A percentile compares a stretch with the other conserved stretches of the same genome.
Evolutionary conservation across 2,797 vertebrate genomes (phyloP).

Genomic region (Rhinoraja longicauda): DNA sequence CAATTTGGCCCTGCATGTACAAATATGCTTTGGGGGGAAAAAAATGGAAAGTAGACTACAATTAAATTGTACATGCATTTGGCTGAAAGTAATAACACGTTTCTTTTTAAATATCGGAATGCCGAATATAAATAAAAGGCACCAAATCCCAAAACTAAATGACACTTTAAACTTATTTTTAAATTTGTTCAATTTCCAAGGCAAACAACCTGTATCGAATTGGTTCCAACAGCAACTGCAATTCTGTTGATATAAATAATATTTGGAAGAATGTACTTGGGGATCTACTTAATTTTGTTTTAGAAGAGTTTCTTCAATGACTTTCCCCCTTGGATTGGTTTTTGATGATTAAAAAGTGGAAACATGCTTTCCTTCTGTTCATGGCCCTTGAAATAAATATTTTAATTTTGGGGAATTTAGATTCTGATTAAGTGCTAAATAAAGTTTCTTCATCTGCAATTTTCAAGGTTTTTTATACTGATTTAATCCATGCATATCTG

Average conservation of each 20-base stretch:
- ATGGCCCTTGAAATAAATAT: not conserved
- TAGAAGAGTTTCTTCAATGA: not conserved
- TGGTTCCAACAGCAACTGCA: not conserved
- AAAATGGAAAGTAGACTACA: not conserved
- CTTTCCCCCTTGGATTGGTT: not conserved
- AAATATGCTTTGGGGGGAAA: not conserved
- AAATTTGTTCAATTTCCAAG: not conserved
- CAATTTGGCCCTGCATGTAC: not conserved
- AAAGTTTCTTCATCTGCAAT: not conserved
- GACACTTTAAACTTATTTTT: not conserved
- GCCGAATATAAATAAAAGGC: not conserved
- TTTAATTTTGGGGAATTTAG: not conserved
- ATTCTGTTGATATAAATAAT: slow-evolving; percentile 10
- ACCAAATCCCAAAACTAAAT: not conserved
- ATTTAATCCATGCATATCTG: not conserved
- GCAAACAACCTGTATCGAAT: not conserved
- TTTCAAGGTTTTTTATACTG: not conserved
- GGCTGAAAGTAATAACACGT: not conserved
- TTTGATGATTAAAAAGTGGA: not conserved
- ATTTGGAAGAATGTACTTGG: not conserved
- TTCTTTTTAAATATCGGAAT: not conserved
- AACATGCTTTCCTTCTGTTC: not conserved
- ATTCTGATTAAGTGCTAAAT: not conserved
- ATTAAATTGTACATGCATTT: not conserved
- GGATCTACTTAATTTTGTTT: not conserved